Conservation (phyloP, 2,797 vertebrate genomes). For the Enteromius afrohamiltoni region DNA sequence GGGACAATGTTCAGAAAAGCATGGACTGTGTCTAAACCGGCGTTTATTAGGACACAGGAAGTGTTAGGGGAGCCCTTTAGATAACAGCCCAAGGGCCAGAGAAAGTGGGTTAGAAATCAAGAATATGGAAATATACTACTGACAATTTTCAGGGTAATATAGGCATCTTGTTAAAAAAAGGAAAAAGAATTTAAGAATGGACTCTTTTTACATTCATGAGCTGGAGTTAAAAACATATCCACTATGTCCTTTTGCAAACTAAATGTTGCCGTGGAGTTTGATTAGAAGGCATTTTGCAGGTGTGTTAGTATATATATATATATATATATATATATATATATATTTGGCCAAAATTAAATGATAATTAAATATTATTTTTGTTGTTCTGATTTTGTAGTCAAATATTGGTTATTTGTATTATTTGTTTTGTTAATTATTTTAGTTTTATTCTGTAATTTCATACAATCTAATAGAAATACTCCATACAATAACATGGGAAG, state of each 20-base stretch:
- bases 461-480: not conserved
- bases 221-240: not conserved
- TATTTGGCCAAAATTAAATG: no score
- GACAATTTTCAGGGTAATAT: not conserved
- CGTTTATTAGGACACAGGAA: slow-evolving; percentile 25
- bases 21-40: slow-evolving; percentile 23
- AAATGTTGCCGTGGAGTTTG: not conserved
- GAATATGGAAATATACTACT: not conserved
- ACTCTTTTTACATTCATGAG: no score
- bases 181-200: not conserved
- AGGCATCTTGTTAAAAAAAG: not conserved
- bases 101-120: slow-evolving; percentile 2
- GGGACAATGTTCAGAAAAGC: slow-evolving; percentile 46
- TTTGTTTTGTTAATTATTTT: not conserved
- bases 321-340: no score
- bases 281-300: not conserved
- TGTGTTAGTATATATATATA: not conserved
- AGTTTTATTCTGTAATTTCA: not conserved
- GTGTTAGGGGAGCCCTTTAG: not conserved
- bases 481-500: not conserved
- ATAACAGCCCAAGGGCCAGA: not conserved
- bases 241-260: not conserved
- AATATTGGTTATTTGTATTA: not conserved
- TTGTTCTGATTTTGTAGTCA: not conserved
- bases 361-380: no score